phyloP scores from a whole-genome alignment of 2,888 invertebrate genomes.

The Leptinotarsa rubiginosa region DNA sequence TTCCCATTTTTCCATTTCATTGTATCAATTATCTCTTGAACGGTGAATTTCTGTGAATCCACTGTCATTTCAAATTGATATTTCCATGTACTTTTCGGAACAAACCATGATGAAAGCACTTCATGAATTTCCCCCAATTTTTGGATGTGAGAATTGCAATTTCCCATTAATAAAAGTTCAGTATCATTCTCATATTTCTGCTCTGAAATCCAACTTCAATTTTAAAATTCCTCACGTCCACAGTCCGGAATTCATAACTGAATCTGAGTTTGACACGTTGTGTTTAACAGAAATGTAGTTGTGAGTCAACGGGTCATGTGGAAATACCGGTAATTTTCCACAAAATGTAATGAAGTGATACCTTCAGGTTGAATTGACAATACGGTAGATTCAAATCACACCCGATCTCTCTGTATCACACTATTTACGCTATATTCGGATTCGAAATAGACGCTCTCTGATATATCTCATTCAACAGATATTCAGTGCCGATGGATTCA shows the following conservation, averaged over 20 bases:
- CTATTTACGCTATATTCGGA: slow-evolving; percentile 9
- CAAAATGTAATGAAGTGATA: slow-evolving; percentile 23
- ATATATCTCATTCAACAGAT: slow-evolving; percentile 15
- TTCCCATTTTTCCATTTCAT: too few relatives aligned
- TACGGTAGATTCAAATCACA: slow-evolving; percentile 9
- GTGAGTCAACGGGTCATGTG: not conserved
- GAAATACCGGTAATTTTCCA: slow-evolving; percentile 18
- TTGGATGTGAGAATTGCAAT: not conserved
- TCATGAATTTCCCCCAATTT: too few relatives aligned
- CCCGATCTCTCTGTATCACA: not conserved
- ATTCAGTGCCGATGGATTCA: too few relatives aligned
- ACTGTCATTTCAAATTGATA: too few relatives aligned
- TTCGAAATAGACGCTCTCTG: slow-evolving; percentile 1
- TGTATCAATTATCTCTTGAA: too few relatives aligned
- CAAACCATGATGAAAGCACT: too few relatives aligned
- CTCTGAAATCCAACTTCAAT: not conserved
- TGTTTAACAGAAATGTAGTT: slow-evolving; percentile 9
- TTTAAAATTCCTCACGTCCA: slow-evolving; percentile 2
- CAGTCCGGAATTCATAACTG: slow-evolving; percentile 3
- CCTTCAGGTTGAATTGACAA: slow-evolving; percentile 20
- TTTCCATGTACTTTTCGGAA: too few relatives aligned
- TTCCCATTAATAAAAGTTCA: not conserved
- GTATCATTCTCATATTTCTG: not conserved
- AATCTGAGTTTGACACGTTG: slow-evolving; percentile 7
- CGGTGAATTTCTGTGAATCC: too few relatives aligned